Evolutionary conservation across 2,797 vertebrate genomes (phyloP).

Genomic region (Columba guinea): DNA sequence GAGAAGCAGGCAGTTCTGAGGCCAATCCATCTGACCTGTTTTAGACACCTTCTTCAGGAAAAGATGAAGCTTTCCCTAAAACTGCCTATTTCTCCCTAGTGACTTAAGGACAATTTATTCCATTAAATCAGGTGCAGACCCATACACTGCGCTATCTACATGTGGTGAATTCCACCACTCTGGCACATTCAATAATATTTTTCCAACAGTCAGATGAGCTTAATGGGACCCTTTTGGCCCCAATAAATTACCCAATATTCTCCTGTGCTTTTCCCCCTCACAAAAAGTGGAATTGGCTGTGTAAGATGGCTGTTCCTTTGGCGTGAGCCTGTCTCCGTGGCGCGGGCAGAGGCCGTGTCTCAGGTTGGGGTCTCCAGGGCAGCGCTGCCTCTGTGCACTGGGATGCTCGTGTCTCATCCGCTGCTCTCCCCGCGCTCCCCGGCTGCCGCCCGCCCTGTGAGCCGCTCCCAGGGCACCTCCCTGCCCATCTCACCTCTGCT

Average conservation of each 20-base stretch:
- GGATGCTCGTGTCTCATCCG: fast-evolving
- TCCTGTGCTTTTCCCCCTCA: neutral
- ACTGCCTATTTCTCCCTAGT: conserved; percentile 25
- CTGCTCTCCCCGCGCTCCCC: fast-evolving
- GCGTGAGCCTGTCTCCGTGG: neutral
- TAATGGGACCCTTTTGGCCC: neutral
- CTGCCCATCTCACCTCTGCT: neutral
- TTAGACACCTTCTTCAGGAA: conserved; percentile 45
- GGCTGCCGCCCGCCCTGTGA: neutral
- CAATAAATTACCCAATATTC: neutral
- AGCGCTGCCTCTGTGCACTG: neutral
- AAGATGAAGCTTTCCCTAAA: conserved; percentile 46
- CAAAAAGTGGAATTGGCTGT: neutral
- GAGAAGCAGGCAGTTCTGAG: conserved; percentile 33
- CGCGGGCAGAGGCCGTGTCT: neutral
- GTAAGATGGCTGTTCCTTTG: neutral
- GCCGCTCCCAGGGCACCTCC: neutral
- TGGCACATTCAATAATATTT: neutral
- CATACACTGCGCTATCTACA: neutral
- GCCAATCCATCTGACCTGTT: conserved; percentile 36
- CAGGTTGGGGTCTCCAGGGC: neutral
- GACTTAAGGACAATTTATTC: neutral
- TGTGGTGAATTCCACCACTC: neutral
- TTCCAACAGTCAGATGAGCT: neutral
- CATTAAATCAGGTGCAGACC: neutral